A percentile compares a stretch with the other conserved stretches of the same genome.
Conservation (phyloP, 2,888 invertebrate species). For the Erebia aethiops region DNA sequence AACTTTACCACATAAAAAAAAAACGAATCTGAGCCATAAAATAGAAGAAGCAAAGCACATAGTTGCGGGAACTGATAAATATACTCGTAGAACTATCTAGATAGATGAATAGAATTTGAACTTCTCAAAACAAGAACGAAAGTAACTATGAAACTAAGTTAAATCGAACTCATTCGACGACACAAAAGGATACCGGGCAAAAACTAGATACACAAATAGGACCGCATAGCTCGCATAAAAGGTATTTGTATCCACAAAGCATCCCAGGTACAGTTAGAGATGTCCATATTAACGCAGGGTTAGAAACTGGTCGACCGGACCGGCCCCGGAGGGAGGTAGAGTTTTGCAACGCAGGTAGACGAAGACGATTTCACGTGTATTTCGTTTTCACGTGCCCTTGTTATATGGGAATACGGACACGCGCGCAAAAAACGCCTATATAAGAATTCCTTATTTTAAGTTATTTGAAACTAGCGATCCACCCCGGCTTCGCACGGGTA, state of each 20-base stretch:
- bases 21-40: not conserved
- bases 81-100: no score
- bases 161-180: slow-evolving; percentile 6
- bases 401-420: slow-evolving; percentile 72
- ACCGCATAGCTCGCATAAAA: slow-evolving; percentile 13
- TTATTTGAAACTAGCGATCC: no score
- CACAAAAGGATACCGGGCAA: slow-evolving; percentile 16
- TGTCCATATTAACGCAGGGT: slow-evolving; percentile 34
- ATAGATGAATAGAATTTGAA: not conserved
- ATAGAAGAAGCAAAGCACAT: not conserved
- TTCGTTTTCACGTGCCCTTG: slow-evolving; percentile 69
- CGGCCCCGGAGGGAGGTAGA: slow-evolving; percentile 58
- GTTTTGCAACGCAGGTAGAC: slow-evolving; percentile 68
- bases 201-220: slow-evolving; percentile 15
- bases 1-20: no score
- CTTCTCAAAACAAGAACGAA: not conserved
- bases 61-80: no score
- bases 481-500: no score
- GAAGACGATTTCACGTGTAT: slow-evolving; percentile 66
- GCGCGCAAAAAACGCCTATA: slow-evolving; percentile 65
- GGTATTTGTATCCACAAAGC: slow-evolving; percentile 12
- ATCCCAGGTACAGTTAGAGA: slow-evolving; percentile 34
- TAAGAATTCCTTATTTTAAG: not conserved
- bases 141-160: slow-evolving; percentile 1
- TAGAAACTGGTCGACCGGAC: slow-evolving; percentile 37